Evolutionary conservation across 2,797 vertebrate genomes (phyloP), one percentile per base, ranked within the genome.

Genomic region (Ammospiza maritima): DNA sequence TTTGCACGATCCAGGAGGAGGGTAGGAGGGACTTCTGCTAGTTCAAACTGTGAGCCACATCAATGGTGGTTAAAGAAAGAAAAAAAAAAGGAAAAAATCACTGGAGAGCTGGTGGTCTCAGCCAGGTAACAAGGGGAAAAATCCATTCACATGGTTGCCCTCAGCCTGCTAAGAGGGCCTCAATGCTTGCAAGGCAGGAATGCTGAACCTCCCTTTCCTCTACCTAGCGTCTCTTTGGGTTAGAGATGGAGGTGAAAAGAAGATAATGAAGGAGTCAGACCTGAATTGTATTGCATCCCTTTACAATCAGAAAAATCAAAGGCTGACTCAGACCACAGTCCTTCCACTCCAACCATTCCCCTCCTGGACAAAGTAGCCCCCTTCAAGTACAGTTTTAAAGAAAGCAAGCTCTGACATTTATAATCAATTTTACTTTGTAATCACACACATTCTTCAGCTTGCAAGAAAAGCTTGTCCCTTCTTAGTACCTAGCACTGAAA

Each of bases 1-100:
- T 91, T 76, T 81, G 21, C n/a, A 67, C 0, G 0, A 53, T 51
- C 20, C 22, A 50, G 26, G 13, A 65, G 34, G 30, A 70, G 14
- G 8, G 19, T 32, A 88, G 60, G 21, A 70, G 19, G 27, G 9
- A 21, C 11, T 57, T 5, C 32, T 64, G 18, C 26, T 60, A 44
- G n/a, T 84, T 93, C 42, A 84, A 84, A 78, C 29, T 21, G 6
- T 60, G 18, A 79, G 17, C 10, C 32, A 56, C 18, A 58, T 20
- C 29, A 69, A 0, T 1, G 1, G 16, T 23, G 13, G 75, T 34
- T 48, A 78, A 89, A 78, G 19, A 61, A 64, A 90, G 3, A 6
- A 50, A 70, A 34, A 54, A 16, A 9, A 2, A 4, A 3, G 3
- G 0, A 0, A 10, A 36, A 20, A 42, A 4, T 4, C 20, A 65